Conservation (phyloP, 2,113 vertebrate species). For the Channa argus region DNA sequence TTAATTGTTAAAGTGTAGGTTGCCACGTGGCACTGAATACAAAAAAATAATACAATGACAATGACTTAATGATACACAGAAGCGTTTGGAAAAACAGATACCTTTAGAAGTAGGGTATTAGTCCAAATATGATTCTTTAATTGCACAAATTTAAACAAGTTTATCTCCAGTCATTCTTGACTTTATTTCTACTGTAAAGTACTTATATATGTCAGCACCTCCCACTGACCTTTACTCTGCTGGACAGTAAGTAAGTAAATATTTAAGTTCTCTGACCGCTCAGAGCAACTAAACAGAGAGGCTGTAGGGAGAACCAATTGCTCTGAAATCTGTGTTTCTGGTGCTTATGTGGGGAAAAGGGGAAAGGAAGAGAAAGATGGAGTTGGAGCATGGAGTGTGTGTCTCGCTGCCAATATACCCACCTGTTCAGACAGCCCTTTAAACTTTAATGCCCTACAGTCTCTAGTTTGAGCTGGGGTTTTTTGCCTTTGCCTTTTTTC, state of each 20-base stretch:
- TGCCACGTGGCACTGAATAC: not conserved
- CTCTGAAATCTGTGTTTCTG: conserved; percentile 55
- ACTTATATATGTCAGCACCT: conserved; percentile 6
- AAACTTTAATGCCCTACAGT: conserved; percentile 53
- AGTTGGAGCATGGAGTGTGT: conserved; percentile 43
- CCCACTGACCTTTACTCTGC: conserved; percentile 20
- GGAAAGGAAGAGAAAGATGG: conserved; percentile 37
- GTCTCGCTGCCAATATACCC: conserved; percentile 49
- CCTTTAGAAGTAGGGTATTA: not conserved
- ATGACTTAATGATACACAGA: conserved; percentile 16
- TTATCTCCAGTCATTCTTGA: not conserved
- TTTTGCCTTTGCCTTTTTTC: conserved; percentile 18
- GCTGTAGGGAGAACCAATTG: conserved; percentile 35
- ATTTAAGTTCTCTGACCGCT: conserved; percentile 25
- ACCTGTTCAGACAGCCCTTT: conserved; percentile 69
- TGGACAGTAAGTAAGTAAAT: conserved; percentile 46
- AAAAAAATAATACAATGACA: not conserved
- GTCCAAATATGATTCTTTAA: not conserved
- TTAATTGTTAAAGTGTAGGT: not conserved
- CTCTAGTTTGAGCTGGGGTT: conserved; percentile 9
- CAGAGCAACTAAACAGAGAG: conserved; percentile 38
- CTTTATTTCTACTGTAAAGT: not conserved
- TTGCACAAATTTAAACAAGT: not conserved
- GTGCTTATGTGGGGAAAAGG: conserved; percentile 36
- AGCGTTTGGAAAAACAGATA: not conserved